A percentile compares a stretch with the other conserved stretches of the same genome.
phyloP scores from a whole-genome alignment of 2,797 vertebrate species.

The Bovichtus diacanthus region DNA sequence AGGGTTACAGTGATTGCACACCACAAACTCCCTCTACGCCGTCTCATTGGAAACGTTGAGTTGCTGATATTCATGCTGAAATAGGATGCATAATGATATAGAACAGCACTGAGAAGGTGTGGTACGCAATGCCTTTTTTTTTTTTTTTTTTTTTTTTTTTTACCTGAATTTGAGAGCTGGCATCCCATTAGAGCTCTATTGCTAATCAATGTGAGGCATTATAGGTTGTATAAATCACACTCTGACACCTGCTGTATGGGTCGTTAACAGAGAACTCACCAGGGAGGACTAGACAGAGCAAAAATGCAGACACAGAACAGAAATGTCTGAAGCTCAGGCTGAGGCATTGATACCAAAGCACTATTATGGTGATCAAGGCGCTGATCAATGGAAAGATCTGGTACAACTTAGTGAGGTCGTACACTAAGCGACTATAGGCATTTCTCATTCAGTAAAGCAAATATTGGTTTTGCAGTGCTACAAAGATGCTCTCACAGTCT shows the following conservation, averaged over 20 bases:
- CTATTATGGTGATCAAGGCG: conserved; percentile 43
- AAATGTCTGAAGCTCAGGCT: conserved; percentile 58
- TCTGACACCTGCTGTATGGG: conserved; percentile 79
- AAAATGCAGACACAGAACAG: conserved; percentile 71
- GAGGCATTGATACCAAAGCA: conserved; percentile 42
- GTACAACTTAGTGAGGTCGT: conserved; percentile 17
- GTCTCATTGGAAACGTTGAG: conserved; percentile 60
- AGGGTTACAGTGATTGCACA: conserved; percentile 77
- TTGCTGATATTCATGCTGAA: conserved; percentile 61
- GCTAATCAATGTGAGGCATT: conserved; percentile 85
- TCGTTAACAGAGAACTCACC: conserved; percentile 78
- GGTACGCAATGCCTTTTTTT: conserved; percentile 23
- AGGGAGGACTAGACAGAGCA: conserved; percentile 72
- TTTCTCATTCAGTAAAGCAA: conserved; percentile 47
- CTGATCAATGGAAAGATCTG: conserved; percentile 46
- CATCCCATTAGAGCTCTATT: conserved; percentile 79
- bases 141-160: conserved; percentile 31
- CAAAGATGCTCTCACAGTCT: conserved; percentile 32
- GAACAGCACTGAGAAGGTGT: conserved; percentile 43
- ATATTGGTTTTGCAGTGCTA: conserved; percentile 45
- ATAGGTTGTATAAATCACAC: conserved; percentile 84
- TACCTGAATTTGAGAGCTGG: conserved; percentile 64
- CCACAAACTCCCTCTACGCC: conserved; percentile 51
- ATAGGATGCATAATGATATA: conserved; percentile 49
- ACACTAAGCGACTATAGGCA: conserved; percentile 7